Evolutionary conservation across 2,113 vertebrate species (phyloP).

Genomic region (Lepus europaeus): DNA sequence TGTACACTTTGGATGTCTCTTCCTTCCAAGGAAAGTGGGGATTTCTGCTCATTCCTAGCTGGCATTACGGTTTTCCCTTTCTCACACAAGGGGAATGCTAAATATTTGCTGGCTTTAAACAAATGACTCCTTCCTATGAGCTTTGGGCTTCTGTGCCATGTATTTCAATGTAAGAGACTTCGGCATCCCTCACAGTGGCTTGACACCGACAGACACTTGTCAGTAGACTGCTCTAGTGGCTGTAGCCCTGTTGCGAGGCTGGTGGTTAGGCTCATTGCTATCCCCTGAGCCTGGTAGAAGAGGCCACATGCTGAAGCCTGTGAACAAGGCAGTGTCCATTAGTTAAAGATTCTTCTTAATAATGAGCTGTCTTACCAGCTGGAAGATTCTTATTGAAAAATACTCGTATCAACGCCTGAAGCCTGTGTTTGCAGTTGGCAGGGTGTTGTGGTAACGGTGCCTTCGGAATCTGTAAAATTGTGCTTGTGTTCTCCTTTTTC

Average conservation of each 20-base stretch:
- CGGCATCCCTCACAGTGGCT: neutral
- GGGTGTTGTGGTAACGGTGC: slow-evolving; percentile 62
- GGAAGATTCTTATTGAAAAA: slow-evolving; percentile 34
- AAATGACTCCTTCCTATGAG: neutral
- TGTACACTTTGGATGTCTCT: neutral
- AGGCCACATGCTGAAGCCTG: neutral
- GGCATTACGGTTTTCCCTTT: neutral
- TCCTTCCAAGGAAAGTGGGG: neutral
- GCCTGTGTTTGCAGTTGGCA: neutral
- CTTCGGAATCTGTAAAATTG: slow-evolving; percentile 60
- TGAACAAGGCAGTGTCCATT: slow-evolving; percentile 52
- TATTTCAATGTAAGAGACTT: neutral
- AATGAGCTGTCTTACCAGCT: neutral
- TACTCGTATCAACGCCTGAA: neutral
- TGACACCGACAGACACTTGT: neutral
- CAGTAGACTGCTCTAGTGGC: neutral
- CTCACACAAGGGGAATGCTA: neutral
- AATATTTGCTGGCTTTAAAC: slow-evolving; percentile 15
- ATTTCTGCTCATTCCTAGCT: neutral
- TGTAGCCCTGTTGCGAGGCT: neutral
- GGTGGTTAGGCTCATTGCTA: neutral
- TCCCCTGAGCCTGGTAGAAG: neutral
- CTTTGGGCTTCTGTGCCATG: neutral
- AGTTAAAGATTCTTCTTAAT: slow-evolving; percentile 72
- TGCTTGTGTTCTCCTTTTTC: slow-evolving; percentile 79